These are phyloP conservation scores for Sialis fuliginosa DNA, from an alignment of 2,888 invertebrate genomes.

Conservation along the genomic window DNA sequence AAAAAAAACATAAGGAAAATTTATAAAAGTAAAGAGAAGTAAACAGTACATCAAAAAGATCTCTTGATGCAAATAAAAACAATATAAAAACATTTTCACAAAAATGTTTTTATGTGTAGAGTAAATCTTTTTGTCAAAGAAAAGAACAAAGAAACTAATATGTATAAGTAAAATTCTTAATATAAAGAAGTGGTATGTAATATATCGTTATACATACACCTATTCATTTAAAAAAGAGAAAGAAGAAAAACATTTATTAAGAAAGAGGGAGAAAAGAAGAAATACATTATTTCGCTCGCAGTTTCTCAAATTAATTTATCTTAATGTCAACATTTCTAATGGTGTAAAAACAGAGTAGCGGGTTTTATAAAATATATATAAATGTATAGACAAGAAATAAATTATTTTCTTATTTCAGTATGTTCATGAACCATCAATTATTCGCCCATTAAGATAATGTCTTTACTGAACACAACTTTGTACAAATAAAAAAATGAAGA, in stretches of 20 bases:
- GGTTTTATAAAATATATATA: neutral
- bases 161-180: neutral
- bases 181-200: neutral
- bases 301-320: conserved; percentile 2
- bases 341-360: neutral
- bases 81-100: too few relatives aligned
- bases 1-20: neutral
- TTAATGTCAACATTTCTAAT: neutral
- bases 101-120: too few relatives aligned
- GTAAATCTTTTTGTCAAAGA: neutral
- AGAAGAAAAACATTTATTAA: neutral
- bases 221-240: neutral
- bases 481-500: too few relatives aligned
- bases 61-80: too few relatives aligned
- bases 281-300: too few relatives aligned
- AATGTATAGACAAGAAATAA: neutral
- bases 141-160: neutral
- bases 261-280: too few relatives aligned
- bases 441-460: too few relatives aligned
- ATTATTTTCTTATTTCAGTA: too few relatives aligned
- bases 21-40: neutral
- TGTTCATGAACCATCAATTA: too few relatives aligned
- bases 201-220: neutral
- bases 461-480: too few relatives aligned
- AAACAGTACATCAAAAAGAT: too few relatives aligned